Evolutionary conservation across 2,113 vertebrate species (phyloP), one percentile per base, ranked within the genome.

Genomic region (Lepus europaeus): DNA sequence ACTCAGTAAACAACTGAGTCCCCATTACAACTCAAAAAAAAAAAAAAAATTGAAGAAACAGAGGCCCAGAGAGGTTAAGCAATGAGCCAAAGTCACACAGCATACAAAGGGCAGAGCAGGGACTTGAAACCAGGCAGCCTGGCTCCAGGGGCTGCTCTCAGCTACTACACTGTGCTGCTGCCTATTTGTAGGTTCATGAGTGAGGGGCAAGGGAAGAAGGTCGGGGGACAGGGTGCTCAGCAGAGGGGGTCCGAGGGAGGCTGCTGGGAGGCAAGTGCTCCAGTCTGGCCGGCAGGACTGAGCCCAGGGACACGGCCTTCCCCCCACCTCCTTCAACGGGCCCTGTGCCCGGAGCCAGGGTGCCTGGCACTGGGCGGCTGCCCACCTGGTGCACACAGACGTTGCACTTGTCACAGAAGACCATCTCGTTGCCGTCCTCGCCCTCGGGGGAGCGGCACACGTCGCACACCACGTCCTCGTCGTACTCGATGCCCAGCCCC

Each of bases 371-470:
- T 0, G 3, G 20, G 39, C n/a, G 70, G 53, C 7, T 6, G 8
- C 96, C 97, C 93, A 99, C 99, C 99, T 99, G 99, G 97, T 99
- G 99, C 89, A 99, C 99, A 1, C 99, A 99, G 97, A 99, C 99
- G 9, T 99, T 99, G 98, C 99, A 99, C 95, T 99, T 99, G 98
- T 99, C 99, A 56, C 99, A 99, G 96, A 99, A 99, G 68, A 99
- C 99, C 99, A 99, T 99, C 98, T 99, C 99, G 9, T 99, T 99
- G 96, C 99, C 99, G 3, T 99, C 99, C 96, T 99, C 99, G 0
- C 99, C 99, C 97, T 99, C 99, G 0, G 99, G 99, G 16, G 99
- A 99, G 96, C 99, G 99, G 98, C 99, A 99, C 59, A 99, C 99
- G 3, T 99, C 99, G 3, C 99, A 99, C 95, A 99, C 99, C 66